Evolutionary conservation across 2,797 vertebrate species (phyloP).

Genomic region (Denticeps clupeoides): DNA sequence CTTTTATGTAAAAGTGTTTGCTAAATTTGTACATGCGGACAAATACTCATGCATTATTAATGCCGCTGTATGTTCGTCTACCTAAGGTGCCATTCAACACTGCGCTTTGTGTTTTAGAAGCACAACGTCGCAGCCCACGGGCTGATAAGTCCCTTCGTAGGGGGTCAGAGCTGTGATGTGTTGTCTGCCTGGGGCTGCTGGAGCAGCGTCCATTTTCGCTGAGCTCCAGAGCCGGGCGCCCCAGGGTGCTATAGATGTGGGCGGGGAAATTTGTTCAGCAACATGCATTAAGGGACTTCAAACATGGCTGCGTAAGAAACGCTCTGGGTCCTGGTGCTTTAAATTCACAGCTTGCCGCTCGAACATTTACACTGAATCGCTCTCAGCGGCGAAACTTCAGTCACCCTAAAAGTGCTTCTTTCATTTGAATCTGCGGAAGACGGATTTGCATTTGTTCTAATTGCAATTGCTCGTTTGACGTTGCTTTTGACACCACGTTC

Average conservation of each 20-base stretch:
- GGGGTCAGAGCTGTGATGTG: no score
- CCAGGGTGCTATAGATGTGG: slow-evolving; percentile 3
- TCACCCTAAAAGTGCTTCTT: not conserved
- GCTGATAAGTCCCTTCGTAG: no score
- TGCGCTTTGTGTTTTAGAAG: no score
- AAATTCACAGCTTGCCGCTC: not conserved
- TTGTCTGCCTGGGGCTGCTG: not conserved
- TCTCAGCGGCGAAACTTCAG: slow-evolving; percentile 3
- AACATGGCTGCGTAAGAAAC: slow-evolving; percentile 1
- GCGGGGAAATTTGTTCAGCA: slow-evolving; percentile 8
- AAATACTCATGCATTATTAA: no score
- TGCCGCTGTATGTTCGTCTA: no score
- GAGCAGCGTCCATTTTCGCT: not conserved
- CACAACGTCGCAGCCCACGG: no score
- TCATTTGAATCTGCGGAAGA: not conserved
- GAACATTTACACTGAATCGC: not conserved
- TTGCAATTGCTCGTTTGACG: not conserved
- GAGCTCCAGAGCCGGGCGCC: not conserved
- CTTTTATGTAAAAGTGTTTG: no score
- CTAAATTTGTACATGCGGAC: no score
- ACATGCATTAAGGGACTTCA: slow-evolving; percentile 12
- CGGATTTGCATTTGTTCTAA: not conserved
- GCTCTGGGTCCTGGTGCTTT: not conserved
- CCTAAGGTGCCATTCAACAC: no score
- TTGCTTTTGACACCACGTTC: not conserved